Conservation (phyloP, 2,797 vertebrate genomes). For the Gymnothorax javanicus region DNA sequence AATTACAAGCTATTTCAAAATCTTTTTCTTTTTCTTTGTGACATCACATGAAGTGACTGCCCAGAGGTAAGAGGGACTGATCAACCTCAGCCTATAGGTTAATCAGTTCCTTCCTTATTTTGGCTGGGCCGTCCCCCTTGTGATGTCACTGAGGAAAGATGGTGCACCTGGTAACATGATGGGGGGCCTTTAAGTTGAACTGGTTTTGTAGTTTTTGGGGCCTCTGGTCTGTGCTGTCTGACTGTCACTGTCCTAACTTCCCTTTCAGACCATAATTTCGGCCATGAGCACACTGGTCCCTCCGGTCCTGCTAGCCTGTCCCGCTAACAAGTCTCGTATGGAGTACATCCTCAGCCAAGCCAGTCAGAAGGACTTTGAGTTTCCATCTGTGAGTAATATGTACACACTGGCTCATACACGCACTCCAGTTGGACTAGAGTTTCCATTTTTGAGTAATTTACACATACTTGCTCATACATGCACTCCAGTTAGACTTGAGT, state of each 20-base stretch:
- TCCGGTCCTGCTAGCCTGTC: constrained; percentile 89
- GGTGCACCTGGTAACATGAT: too few relatives aligned
- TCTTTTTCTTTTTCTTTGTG: too few relatives aligned
- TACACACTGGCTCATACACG: neutral
- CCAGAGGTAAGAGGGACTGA: too few relatives aligned
- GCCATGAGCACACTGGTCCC: constrained; percentile 93
- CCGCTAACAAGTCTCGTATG: constrained; percentile 88
- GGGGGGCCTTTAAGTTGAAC: too few relatives aligned
- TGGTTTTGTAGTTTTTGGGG: neutral
- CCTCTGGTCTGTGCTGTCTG: neutral
- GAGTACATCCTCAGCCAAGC: constrained; percentile 92
- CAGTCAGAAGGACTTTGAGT: constrained; percentile 94
- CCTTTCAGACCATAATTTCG: constrained; percentile 87
- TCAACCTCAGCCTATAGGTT: too few relatives aligned
- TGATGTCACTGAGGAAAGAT: too few relatives aligned
- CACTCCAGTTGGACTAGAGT: neutral
- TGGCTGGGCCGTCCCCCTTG: too few relatives aligned
- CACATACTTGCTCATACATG: neutral
- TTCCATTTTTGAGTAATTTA: too few relatives aligned
- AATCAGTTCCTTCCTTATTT: too few relatives aligned
- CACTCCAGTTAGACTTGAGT: too few relatives aligned
- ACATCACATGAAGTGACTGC: too few relatives aligned
- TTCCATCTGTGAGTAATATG: constrained; percentile 83
- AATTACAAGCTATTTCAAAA: too few relatives aligned
- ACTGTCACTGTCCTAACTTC: neutral